Evolutionary conservation across 2,888 invertebrate genomes (phyloP).

Genomic region (Dyspetes luteomarginatus): DNA sequence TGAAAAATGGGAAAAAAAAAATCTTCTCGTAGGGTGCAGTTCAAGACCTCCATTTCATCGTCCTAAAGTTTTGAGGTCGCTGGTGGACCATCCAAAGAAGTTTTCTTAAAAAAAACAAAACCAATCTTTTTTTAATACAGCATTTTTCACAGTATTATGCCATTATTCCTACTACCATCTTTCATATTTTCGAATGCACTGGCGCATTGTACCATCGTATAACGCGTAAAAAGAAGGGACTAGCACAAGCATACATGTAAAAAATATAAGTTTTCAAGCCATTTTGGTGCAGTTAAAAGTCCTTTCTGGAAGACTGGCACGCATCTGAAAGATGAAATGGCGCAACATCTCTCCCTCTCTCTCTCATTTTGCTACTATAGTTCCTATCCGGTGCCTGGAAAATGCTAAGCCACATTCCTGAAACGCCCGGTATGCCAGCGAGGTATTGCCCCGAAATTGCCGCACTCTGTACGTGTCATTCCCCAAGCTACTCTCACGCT

Average conservation of each 20-base stretch:
- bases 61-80: too few relatives aligned
- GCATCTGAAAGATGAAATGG: background rate
- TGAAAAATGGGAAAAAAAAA: too few relatives aligned
- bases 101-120: too few relatives aligned
- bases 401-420: constrained; percentile 82
- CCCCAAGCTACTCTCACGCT: constrained; percentile 67
- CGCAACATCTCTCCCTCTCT: background rate
- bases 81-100: too few relatives aligned
- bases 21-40: too few relatives aligned
- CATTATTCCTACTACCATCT: background rate
- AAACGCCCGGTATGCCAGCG: constrained; percentile 80
- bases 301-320: background rate
- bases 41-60: too few relatives aligned
- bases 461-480: constrained; percentile 82
- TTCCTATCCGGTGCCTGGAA: constrained; percentile 76
- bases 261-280: background rate
- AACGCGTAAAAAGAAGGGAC: background rate
- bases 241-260: background rate
- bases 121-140: too few relatives aligned
- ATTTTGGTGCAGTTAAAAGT: background rate
- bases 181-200: background rate
- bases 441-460: constrained; percentile 82
- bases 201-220: background rate
- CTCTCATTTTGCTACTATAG: constrained; percentile 27
- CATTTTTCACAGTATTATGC: too few relatives aligned